A percentile compares a stretch with the other conserved stretches of the same genome.
Conservation (phyloP, 64 coral and sea anemone genomes). For the Montipora capricornis region DNA sequence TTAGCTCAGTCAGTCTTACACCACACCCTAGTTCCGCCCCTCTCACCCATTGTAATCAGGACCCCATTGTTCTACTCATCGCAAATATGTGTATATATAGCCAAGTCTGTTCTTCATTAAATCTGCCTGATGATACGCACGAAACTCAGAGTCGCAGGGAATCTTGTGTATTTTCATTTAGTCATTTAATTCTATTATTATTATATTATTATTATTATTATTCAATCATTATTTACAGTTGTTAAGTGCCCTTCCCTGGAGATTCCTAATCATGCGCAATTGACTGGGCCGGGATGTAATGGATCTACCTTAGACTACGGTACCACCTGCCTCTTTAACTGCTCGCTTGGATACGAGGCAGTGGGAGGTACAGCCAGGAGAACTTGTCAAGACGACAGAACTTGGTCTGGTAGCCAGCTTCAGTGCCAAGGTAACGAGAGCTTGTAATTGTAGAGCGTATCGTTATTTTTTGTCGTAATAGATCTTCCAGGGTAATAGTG, state of each 20-base stretch:
- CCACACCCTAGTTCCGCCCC: no score
- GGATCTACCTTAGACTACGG: constrained; percentile 1
- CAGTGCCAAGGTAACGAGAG: constrained; percentile 43
- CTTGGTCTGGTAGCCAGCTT: constrained; percentile 29
- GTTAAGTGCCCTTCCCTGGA: constrained; percentile 13
- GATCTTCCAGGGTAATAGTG: no score
- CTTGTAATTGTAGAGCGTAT: no score
- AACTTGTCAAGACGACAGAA: constrained; percentile 20
- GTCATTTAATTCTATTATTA: no score
- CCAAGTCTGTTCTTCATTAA: neutral
- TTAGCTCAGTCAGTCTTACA: no score
- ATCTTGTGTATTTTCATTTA: no score
- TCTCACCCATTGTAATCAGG: no score
- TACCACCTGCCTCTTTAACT: constrained; percentile 33
- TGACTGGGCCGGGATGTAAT: constrained; percentile 10
- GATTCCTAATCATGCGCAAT: neutral
- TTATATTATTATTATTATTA: no score
- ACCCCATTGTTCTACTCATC: no score
- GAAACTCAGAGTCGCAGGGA: no score
- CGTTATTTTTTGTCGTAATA: no score
- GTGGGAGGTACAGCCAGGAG: neutral
- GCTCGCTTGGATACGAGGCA: constrained; percentile 23
- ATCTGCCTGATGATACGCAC: neutral
- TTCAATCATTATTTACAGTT: neutral
- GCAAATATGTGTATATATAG: no score